These are phyloP conservation scores for Nomada ferruginata DNA, from an alignment of 2,888 invertebrate genomes.

Conservation along the genomic window DNA sequence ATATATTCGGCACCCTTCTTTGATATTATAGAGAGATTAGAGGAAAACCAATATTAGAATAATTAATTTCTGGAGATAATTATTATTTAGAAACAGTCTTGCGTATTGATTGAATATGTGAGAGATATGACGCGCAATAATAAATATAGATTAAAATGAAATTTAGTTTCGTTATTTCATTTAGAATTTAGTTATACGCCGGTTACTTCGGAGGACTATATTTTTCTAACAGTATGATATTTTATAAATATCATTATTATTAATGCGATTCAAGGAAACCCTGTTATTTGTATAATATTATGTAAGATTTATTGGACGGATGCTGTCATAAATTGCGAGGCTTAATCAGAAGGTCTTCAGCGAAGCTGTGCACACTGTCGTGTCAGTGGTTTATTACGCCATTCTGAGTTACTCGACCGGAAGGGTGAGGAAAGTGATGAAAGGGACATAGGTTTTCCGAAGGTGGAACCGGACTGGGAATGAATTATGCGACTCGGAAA, in stretches of 20 bases:
- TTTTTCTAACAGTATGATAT: not conserved
- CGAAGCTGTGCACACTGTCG: constrained; percentile 8
- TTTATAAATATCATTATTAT: not conserved
- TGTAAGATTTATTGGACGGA: not conserved
- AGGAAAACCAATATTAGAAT: no score
- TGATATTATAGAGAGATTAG: no score
- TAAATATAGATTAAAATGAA: no score
- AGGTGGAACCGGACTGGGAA: constrained; percentile 51
- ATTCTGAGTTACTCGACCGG: not conserved
- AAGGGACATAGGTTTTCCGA: constrained; percentile 28
- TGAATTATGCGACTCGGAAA: constrained; percentile 73
- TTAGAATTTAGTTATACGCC: no score
- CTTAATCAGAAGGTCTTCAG: not conserved
- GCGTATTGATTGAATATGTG: no score
- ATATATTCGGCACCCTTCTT: not conserved
- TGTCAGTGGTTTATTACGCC: constrained; percentile 9
- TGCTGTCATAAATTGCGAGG: not conserved
- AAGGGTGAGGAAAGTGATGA: constrained; percentile 8
- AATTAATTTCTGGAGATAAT: no score
- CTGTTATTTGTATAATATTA: not conserved
- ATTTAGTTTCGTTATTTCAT: no score
- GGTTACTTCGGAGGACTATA: no score
- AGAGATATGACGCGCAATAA: no score
- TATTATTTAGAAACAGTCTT: no score
- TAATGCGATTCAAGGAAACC: not conserved